Conservation (phyloP, 2,113 vertebrate genomes). For the Anguilla japonica region DNA sequence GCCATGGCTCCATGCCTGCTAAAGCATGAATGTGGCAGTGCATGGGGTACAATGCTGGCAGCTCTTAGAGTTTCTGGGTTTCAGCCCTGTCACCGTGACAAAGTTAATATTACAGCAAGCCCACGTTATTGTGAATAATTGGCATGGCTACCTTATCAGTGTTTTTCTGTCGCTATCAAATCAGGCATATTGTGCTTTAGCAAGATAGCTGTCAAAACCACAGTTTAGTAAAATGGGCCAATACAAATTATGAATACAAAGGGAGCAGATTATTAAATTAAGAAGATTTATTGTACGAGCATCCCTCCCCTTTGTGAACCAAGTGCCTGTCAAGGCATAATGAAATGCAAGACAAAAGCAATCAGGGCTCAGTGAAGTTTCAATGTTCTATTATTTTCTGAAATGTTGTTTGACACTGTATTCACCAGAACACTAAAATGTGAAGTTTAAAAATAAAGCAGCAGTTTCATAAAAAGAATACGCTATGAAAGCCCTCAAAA, state of each 20-base stretch:
- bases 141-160: neutral
- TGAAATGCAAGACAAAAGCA: neutral
- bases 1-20: neutral
- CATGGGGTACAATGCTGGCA: neutral
- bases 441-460: constrained; percentile 5
- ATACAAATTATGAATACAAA: neutral
- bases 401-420: neutral
- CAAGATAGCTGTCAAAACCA: neutral
- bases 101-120: neutral
- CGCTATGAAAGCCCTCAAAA: neutral
- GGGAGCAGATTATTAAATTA: constrained; percentile 7
- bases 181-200: neutral
- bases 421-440: constrained; percentile 2
- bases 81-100: neutral
- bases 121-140: neutral
- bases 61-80: neutral
- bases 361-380: constrained; percentile 2
- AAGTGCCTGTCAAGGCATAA: constrained; percentile 15
- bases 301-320: constrained; percentile 7
- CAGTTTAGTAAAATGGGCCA: neutral
- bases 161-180: neutral
- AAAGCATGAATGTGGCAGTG: neutral
- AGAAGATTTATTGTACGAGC: neutral
- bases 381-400: neutral
- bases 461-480: neutral